Conservation (phyloP, 2,888 invertebrate species). For the Pollenia amentaria region DNA sequence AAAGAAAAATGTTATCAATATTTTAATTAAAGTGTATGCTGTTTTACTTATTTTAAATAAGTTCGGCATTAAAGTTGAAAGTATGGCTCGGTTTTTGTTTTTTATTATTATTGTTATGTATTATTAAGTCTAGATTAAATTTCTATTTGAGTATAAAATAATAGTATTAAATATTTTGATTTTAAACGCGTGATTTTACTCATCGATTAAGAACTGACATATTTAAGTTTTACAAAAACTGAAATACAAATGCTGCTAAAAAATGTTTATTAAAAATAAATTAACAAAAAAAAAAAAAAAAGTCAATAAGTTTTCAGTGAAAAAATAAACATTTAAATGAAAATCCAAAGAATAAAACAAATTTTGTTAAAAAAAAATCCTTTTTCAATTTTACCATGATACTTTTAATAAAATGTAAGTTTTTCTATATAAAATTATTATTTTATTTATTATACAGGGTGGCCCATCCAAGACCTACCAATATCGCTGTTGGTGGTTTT, state of each 20-base stretch:
- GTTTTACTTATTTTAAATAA: conserved; percentile 3
- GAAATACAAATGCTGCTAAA: neutral
- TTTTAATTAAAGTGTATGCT: neutral
- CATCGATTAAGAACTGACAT: conserved; percentile 40
- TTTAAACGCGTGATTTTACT: conserved; percentile 58
- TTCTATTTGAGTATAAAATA: conserved; percentile 49
- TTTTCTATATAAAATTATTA: no score
- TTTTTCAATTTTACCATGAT: conserved; percentile 15
- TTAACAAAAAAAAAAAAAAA: conserved; percentile 14
- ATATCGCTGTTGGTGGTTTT: no score
- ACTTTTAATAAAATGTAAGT: conserved; percentile 63
- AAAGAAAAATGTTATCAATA: conserved; percentile 32
- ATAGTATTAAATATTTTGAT: conserved; percentile 42
- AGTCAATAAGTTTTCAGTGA: neutral
- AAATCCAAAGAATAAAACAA: neutral
- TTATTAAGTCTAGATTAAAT: conserved; percentile 44
- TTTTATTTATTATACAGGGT: no score
- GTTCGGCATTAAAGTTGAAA: conserved; percentile 37
- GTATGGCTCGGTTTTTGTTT: conserved; percentile 12
- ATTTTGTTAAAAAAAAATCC: conserved; percentile 6
- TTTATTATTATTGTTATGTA: neutral
- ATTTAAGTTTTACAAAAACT: conserved; percentile 1
- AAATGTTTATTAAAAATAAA: neutral
- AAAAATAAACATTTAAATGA: conserved; percentile 9
- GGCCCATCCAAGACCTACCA: no score